Evolutionary conservation across 2,888 invertebrate species (phyloP), one percentile per base, ranked within the genome.

Genomic region (Gymnoscelis rufifasciata): DNA sequence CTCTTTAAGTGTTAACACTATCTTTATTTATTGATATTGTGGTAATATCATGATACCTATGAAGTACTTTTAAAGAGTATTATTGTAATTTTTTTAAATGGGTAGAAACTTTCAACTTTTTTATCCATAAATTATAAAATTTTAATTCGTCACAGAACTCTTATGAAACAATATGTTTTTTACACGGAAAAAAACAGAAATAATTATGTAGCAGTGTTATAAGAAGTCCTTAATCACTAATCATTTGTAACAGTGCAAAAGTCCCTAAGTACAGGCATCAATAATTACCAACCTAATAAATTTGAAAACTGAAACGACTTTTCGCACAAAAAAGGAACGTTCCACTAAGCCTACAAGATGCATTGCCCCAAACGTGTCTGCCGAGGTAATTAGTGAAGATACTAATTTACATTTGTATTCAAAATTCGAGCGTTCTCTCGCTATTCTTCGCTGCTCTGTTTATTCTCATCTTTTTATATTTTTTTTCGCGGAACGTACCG

Each of bases 331-430:
- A 86, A 84, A 83, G 81, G 81, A 71, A 76, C 76, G 78, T 74
- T 68, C 62, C 73, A 64, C 74, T 87, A 87, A 87, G 88, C 83
- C 86, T 66, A 70, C 70, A 88, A 88, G 87, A 88, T 78, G 84
- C 83, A 88, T 86, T 73, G 83, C 87, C 78, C 75, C 68, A 76
- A 66, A 83, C 83, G 84, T 78, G 83, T 83, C 82, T 79, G 78
- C 76, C 65, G 26, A 71, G 80, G 87, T 88, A 89, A 89, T 89
- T 89, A 89, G 88, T 83, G 78, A 80, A 80, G 86, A 82, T 84
- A 86, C 88, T 88, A 88, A 89, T 89, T 89, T 88, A 88, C 89
- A 88, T 89, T 89, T 88, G 89, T 88, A 89, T 89, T 89, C 88
- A 89, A 88, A 88, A 88, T 89, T 88, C 88, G 86, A 86, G 87